A percentile compares a stretch with the other conserved stretches of the same genome.
Conservation (phyloP, 2,888 invertebrate species). For the Helobdella robusta region DNA sequence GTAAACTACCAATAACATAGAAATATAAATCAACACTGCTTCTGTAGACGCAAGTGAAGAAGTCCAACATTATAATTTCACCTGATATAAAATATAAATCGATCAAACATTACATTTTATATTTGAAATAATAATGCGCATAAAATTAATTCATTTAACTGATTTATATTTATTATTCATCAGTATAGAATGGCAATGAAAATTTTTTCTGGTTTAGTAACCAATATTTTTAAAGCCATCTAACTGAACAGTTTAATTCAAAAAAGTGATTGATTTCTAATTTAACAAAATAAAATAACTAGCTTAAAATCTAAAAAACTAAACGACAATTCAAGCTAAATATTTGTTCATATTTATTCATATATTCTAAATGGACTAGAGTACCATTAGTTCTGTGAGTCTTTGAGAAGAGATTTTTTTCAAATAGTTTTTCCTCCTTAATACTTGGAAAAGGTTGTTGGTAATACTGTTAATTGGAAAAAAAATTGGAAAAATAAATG, state of each 20-base stretch:
- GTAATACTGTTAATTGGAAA: slow-evolving; percentile 62
- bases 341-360: too few relatives aligned
- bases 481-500: slow-evolving; percentile 8
- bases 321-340: too few relatives aligned
- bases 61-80: slow-evolving; percentile 96
- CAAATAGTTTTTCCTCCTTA: slow-evolving; percentile 92
- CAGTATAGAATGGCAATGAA: too few relatives aligned
- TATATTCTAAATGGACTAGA: background rate
- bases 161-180: too few relatives aligned
- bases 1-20: slow-evolving; percentile 93
- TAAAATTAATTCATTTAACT: too few relatives aligned
- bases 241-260: background rate
- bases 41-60: slow-evolving; percentile 89
- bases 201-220: too few relatives aligned
- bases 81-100: slow-evolving; percentile 53
- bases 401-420: slow-evolving; percentile 92
- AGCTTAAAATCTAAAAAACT: background rate
- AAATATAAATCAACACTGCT: slow-evolving; percentile 96
- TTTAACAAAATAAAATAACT: background rate
- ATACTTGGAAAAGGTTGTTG: slow-evolving; percentile 76
- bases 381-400: slow-evolving; percentile 79
- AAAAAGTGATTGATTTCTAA: background rate
- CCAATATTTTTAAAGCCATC: background rate
- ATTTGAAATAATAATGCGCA: too few relatives aligned
- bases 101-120: too few relatives aligned